Base-by-base conservation (phyloP, 2,113 vertebrate species). In the Rhabdomys dilectus region DNA sequence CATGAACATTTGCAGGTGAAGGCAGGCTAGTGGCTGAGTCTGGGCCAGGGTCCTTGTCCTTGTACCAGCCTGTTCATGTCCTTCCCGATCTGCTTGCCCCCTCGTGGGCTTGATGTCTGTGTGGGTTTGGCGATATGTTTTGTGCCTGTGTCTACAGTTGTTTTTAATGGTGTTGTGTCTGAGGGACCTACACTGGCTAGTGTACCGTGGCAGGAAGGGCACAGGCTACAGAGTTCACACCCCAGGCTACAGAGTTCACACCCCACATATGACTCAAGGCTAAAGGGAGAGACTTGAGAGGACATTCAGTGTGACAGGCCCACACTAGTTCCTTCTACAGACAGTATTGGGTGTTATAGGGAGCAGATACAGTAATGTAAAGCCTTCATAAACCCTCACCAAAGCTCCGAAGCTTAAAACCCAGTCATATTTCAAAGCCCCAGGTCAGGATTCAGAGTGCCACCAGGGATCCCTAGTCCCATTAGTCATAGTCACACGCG, bases 401-500 rank as follows among this genome's bases (percentile, higher is more conserved):
- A 6, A 48, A 48, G 45, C 4, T 48, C 48, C n/a, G 48, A 51
- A 51, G 48, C 48, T 51, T 8, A 51, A 22, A 51, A 11, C 68
- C 34, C 56, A 17, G 17, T 60, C 53, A 21, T 56, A 24, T 34
- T 75, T 39, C 8, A 10, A 70, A 88, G 51, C 29, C 70, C 15
- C 39, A 15, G 45, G 58, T 51, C 48, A 51, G 56, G 42, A 34
- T 26, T 34, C 31, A 34, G n/a, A n/a, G 42, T 70, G 21, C 66
- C 68, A 51, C 29, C 22, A 39, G 36, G 36, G 11, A 5, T 12
- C 70, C 36, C n/a, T 62, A 22, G 5, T 48, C 15, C 87, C 39
- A 16, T 31, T 48, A 77, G n/a, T 64, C 16, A 45, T 70, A 9
- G 4, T 2, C 1, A 16, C 10, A 0, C 3, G 36, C 29, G 4